Evolutionary conservation across 2,888 invertebrate species (phyloP).

Genomic region (Pyralis farinalis): DNA sequence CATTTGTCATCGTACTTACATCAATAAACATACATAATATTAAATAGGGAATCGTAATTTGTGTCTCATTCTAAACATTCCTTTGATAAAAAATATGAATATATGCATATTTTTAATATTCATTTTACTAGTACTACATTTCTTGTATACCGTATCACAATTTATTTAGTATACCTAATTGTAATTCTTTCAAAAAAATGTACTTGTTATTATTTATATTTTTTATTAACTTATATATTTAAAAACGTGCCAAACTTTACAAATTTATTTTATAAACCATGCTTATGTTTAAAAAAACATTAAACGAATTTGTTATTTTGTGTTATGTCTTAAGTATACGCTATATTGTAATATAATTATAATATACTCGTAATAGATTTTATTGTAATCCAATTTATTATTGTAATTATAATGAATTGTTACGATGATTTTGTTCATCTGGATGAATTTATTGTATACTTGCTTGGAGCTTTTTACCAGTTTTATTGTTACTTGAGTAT

Average conservation of each 20-base stretch:
- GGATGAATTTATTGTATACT: slow-evolving; percentile 22
- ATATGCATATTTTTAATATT: not conserved
- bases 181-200: no score
- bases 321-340: slow-evolving; percentile 6
- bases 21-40: not conserved
- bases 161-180: no score
- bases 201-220: no score
- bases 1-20: slow-evolving; percentile 7
- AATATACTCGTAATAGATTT: not conserved
- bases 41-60: slow-evolving; percentile 9
- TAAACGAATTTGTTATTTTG: slow-evolving; percentile 7
- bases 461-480: slow-evolving; percentile 35
- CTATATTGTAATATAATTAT: slow-evolving; percentile 4
- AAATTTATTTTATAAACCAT: slow-evolving; percentile 3
- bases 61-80: not conserved
- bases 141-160: no score
- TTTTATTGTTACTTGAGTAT: slow-evolving; percentile 29
- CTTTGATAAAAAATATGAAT: not conserved
- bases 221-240: slow-evolving; percentile 1
- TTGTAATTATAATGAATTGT: slow-evolving; percentile 2
- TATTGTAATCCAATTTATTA: slow-evolving; percentile 1
- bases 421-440: slow-evolving; percentile 11
- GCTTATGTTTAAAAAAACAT: not conserved
- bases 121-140: no score
- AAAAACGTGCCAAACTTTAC: slow-evolving; percentile 15